Conservation (phyloP, 2,797 vertebrate genomes). For the Sebastes melanostomus region DNA sequence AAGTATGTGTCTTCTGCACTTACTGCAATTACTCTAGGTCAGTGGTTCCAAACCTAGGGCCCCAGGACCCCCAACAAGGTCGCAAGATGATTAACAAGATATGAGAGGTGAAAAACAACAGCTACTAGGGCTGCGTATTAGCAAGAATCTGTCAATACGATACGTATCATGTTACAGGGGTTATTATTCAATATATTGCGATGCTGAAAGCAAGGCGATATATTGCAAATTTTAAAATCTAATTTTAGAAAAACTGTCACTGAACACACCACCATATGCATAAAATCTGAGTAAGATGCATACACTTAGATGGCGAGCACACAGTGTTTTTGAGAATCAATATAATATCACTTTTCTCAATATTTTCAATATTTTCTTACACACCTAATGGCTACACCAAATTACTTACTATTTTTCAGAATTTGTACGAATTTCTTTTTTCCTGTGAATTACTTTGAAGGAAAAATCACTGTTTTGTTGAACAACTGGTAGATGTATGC, state of each 20-base stretch:
- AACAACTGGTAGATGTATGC: not conserved
- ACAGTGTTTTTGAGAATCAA: too few relatives aligned
- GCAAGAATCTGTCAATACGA: too few relatives aligned
- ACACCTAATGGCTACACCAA: not conserved
- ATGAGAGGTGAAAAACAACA: not conserved
- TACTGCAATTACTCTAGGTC: not conserved
- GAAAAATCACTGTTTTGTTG: not conserved
- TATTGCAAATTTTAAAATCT: too few relatives aligned
- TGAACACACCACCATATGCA: too few relatives aligned
- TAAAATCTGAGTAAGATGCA: too few relatives aligned
- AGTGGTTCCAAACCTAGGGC: not conserved
- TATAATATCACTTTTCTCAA: too few relatives aligned
- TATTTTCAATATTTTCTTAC: too few relatives aligned
- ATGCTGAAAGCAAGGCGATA: accelerated
- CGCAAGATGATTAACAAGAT: not conserved
- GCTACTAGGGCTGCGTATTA: too few relatives aligned
- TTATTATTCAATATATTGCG: too few relatives aligned
- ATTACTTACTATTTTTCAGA: not conserved
- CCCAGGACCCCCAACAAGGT: not conserved
- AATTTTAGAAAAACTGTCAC: too few relatives aligned
- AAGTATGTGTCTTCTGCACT: slow-evolving; percentile 2
- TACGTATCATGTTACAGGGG: too few relatives aligned
- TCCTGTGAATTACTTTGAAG: not conserved
- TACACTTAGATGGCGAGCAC: too few relatives aligned
- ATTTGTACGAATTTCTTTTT: not conserved